Base-by-base conservation (phyloP, 1,140 invertebrate genomes). In the Apolygus lucorum region DNA sequence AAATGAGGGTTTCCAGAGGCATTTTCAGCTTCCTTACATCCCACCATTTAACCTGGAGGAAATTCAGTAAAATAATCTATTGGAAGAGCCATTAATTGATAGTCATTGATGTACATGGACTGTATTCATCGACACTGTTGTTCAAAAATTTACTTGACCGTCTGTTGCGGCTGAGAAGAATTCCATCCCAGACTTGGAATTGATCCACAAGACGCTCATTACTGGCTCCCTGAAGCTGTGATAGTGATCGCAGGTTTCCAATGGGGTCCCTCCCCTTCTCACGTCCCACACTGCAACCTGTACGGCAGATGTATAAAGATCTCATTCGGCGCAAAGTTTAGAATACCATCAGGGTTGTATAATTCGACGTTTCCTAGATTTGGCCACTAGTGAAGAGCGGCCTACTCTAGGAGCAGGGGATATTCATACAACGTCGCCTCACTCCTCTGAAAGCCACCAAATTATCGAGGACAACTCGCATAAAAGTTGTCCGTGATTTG, bases 241-340 rank as follows among this genome's bases (percentile, higher is more conserved):
- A 75, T 91, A 88, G 1, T 87, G 68, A 13, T 79, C 68, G 67
- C 78, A 80, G 14, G 81, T 74, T 59, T 84, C 87, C 0, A 87
- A 83, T 4, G 90, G 86, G 74, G 87, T 84, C 22, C 84, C 82
- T 8, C 90, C 88, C 74, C 86, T 85, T 22, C 92, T 81, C 26
- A 86, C 85, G 74, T 95, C 93, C 91, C 91, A 95, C 72, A 87
- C 85, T 0, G 87, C 89, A 0, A 75, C 71, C 70, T 94, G 92
- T 42, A 42, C 4, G 34, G 4, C 34, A 42, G 4, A 42, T 42
- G 34, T 42, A 17, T 42, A 42, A 42, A 8, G n/a, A n/a, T n/a
- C n/a, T n/a, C n/a, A n/a, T n/a, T n/a, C n/a, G n/a, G n/a, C n/a
- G n/a, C n/a, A n/a, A n/a, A n/a, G n/a, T n/a, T n/a, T n/a, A n/a